Evolutionary conservation across 2,113 vertebrate genomes (phyloP).

Genomic region (Crotalus horridus): DNA sequence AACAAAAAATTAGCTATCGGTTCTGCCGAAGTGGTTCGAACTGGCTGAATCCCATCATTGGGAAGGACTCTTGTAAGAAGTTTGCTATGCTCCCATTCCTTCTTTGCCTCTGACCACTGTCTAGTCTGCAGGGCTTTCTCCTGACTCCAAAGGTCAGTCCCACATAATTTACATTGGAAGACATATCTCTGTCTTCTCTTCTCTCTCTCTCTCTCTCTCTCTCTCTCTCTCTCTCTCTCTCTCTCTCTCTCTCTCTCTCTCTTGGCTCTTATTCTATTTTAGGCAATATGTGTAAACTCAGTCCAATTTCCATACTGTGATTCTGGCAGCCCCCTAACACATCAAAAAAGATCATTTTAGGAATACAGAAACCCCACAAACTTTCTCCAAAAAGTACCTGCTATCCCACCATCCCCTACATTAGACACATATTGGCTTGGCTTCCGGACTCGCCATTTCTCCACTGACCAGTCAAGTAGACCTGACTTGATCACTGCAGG

Average conservation of each 20-base stretch:
- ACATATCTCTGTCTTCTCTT: background rate
- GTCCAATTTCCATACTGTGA: background rate
- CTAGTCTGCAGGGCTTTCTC: background rate
- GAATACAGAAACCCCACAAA: background rate
- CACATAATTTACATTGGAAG: background rate
- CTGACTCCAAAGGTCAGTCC: background rate
- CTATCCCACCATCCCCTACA: background rate
- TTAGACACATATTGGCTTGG: background rate
- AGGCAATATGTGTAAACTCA: background rate
- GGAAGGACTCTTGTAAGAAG: background rate
- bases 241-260: background rate
- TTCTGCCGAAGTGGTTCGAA: too few relatives aligned
- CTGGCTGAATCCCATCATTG: too few relatives aligned
- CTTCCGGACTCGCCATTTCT: background rate
- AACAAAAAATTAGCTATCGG: too few relatives aligned
- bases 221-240: background rate
- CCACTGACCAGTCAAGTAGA: background rate
- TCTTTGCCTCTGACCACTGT: background rate
- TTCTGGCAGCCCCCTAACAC: background rate
- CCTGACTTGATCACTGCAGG: background rate
- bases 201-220: background rate
- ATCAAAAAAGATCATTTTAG: background rate
- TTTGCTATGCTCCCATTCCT: background rate
- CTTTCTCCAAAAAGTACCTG: background rate
- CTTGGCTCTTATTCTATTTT: background rate